Base-by-base conservation (phyloP, 2,797 vertebrate species). In the Luscinia luscinia region DNA sequence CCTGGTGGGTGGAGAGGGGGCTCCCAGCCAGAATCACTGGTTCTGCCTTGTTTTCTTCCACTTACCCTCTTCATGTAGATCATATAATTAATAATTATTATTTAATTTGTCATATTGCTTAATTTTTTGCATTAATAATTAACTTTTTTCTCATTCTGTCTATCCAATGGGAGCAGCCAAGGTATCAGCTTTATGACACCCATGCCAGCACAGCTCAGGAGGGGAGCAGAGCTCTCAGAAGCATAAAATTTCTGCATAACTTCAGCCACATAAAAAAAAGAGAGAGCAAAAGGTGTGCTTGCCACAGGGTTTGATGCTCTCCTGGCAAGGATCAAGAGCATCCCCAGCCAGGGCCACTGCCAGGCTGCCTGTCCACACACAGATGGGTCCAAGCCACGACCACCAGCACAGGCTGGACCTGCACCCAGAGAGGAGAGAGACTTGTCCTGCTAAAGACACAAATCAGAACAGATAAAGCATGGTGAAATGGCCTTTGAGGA, bases 81-180 rank as follows among this genome's bases (percentile, higher is more conserved):
- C 6, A 13, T 57, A 28, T 30, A 46, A 28, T 34, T 61, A 28
- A 26, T 49, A 41, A 79, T 59, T 21, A 23, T 10, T 40, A 48
- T 12, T 46, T 4, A 62, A 77, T 40, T n/a, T 13, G 2, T 20
- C 24, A 13, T 41, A 6, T 21, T 34, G 16, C 11, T 10, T 30
- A 24, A 6, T 17, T 40, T 30, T 20, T 17, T 9, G 9, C 9
- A 28, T 20, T 23, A 41, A 30, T 23, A 57, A 43, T 46, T 40
- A 15, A 26, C 68, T 73, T 79, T 48, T 54, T 12, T n/a, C 52
- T 69, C 36, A 4, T 46, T 86, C 61, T 83, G 19, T 49, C 55
- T 51, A 9, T 27, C 13, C 0, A 0, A 2, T 20, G 21, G 36
- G 43, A 74, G 64, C 55, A 69, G 32, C 16, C 2, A 2, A 38